Evolutionary conservation across 1,140 invertebrate species (phyloP).

Genomic region (Muscidifurax raptorellus): DNA sequence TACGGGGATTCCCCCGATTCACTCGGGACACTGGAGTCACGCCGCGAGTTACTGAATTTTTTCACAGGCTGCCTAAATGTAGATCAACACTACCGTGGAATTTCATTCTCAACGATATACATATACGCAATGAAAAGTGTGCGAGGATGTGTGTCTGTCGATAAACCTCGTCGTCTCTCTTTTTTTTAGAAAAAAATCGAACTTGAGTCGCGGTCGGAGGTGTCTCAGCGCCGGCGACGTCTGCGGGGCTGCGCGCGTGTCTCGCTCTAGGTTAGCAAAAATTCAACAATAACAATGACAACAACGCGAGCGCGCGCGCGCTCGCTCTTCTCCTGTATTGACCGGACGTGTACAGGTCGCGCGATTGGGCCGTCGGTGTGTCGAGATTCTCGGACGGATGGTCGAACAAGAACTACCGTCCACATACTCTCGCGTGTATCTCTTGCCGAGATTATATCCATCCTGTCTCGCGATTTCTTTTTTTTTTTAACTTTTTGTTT

Average conservation of each 20-base stretch:
- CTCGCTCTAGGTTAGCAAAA: slow-evolving; percentile 40
- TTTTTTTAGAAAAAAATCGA: slow-evolving; percentile 47
- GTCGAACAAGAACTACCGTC: slow-evolving; percentile 64
- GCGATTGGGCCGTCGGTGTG: slow-evolving; percentile 20
- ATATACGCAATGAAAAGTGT: not conserved
- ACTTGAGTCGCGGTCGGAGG: slow-evolving; percentile 30
- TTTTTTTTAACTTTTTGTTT: slow-evolving; percentile 17
- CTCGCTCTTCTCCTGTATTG: not conserved
- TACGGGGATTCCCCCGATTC: not conserved
- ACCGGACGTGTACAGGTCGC: not conserved
- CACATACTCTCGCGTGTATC: slow-evolving; percentile 22
- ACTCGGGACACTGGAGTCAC: not conserved
- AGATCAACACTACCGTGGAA: slow-evolving; percentile 12
- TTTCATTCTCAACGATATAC: slow-evolving; percentile 30
- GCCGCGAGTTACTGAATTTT: not conserved
- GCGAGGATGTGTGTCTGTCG: too few species aligned
- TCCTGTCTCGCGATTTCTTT: not conserved
- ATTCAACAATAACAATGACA: slow-evolving; percentile 53
- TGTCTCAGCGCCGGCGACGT: slow-evolving; percentile 18
- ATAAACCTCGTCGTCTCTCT: not conserved
- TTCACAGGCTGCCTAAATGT: not conserved
- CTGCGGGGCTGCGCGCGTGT: not conserved
- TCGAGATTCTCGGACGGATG: slow-evolving; percentile 61
- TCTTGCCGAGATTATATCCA: not conserved
- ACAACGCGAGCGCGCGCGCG: slow-evolving; percentile 37